phyloP scores from a whole-genome alignment of 2,888 invertebrate species.

The Drosophila dives region DNA sequence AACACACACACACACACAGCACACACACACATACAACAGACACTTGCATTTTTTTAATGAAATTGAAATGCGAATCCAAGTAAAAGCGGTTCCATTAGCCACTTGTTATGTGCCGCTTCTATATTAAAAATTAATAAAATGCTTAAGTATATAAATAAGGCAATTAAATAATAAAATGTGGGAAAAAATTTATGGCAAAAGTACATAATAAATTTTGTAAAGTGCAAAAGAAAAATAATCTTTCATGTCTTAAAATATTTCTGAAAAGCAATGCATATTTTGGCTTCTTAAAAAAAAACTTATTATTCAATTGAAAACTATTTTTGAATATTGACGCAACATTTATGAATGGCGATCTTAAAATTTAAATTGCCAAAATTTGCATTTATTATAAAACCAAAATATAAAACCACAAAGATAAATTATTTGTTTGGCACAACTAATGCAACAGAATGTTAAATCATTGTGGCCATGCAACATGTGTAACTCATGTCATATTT shows the following conservation, averaged over 20 bases:
- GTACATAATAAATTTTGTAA: background rate
- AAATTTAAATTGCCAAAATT: background rate
- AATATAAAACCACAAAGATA: background rate
- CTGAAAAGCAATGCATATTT: too few relatives aligned
- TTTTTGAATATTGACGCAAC: too few relatives aligned
- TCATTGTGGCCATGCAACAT: slow-evolving; percentile 39
- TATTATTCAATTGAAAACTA: too few relatives aligned
- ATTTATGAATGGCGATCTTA: too few relatives aligned
- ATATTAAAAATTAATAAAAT: background rate
- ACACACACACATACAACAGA: slow-evolving; percentile 2
- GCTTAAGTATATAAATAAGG: background rate
- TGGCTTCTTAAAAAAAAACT: too few relatives aligned
- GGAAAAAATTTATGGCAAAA: background rate
- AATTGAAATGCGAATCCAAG: slow-evolving; percentile 59
- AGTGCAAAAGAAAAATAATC: fast-evolving
- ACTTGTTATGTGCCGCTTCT: slow-evolving; percentile 35
- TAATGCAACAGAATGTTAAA: slow-evolving; percentile 19
- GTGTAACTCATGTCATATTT: slow-evolving; percentile 72
- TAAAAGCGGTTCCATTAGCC: slow-evolving; percentile 57
- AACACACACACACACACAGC: slow-evolving; percentile 23
- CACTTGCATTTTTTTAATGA: slow-evolving; percentile 35
- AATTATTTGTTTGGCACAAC: slow-evolving; percentile 13
- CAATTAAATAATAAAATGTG: background rate
- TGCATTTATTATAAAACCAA: too few relatives aligned
- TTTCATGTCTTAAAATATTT: background rate